Evolutionary conservation across 2,797 vertebrate genomes (phyloP).

Genomic region (Sebastiscus albofasciatus): DNA sequence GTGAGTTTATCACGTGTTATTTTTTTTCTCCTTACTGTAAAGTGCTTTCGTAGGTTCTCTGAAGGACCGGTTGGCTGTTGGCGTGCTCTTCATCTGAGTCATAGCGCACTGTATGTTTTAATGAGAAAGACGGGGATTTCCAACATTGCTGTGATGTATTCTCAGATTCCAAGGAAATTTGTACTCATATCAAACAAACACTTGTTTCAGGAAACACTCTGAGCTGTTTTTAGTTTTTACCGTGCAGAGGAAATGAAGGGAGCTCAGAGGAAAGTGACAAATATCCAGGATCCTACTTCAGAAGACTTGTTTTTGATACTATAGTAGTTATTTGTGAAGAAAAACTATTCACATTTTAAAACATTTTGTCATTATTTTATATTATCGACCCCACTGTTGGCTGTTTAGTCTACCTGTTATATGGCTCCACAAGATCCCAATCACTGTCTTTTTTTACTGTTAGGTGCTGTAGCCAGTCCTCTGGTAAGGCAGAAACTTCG

Average conservation of each 20-base stretch:
- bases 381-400: neutral
- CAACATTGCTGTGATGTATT: slow-evolving; percentile 24
- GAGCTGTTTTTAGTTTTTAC: slow-evolving; percentile 15
- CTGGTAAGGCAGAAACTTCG: slow-evolving; percentile 91
- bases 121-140: slow-evolving; percentile 62
- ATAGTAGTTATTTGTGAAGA: neutral
- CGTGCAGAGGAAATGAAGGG: slow-evolving; percentile 23
- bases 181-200: slow-evolving; percentile 33
- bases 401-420: neutral
- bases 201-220: slow-evolving; percentile 33
- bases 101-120: slow-evolving; percentile 35
- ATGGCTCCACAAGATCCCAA: neutral
- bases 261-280: neutral
- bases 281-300: neutral
- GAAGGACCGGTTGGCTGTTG: slow-evolving; percentile 17
- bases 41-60: slow-evolving; percentile 19
- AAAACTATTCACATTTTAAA: neutral
- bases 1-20: slow-evolving; percentile 76
- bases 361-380: neutral
- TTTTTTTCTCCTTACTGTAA: neutral
- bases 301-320: neutral
- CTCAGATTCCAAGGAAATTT: slow-evolving; percentile 53
- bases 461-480: slow-evolving; percentile 91
- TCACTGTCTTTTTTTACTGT: slow-evolving; percentile 13
- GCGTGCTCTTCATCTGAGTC: slow-evolving; percentile 51